Conservation (phyloP, 30 jellyfish, hydroid and myxozoan genomes). For the Phacellophora camtschatica region DNA sequence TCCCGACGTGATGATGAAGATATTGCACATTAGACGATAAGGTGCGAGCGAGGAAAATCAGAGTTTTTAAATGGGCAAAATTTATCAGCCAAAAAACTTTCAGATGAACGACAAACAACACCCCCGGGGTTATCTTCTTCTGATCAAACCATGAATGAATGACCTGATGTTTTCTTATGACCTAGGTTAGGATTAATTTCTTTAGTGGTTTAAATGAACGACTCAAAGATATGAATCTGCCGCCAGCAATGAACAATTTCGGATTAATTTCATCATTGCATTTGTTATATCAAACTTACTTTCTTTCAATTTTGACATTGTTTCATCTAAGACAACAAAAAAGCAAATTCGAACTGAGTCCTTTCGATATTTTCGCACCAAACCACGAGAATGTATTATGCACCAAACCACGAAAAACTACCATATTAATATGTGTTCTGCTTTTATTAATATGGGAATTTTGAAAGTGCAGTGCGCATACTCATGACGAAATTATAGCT, state of each 20-base stretch:
- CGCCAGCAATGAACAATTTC: slow-evolving; percentile 65
- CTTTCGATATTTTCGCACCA: background rate
- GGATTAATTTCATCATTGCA: slow-evolving; percentile 58
- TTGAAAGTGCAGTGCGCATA: too few relatives aligned
- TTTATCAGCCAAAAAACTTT: background rate
- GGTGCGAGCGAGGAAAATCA: too few relatives aligned
- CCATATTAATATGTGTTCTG: too few relatives aligned
- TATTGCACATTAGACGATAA: too few relatives aligned
- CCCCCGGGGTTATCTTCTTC: slow-evolving; percentile 13
- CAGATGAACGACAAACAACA: background rate
- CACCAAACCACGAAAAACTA: too few relatives aligned
- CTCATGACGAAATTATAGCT: too few relatives aligned
- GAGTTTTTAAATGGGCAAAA: too few relatives aligned
- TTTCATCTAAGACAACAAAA: background rate
- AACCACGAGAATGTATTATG: background rate
- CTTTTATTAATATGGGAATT: too few relatives aligned
- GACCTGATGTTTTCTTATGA: slow-evolving; percentile 31
- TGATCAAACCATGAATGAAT: slow-evolving; percentile 14
- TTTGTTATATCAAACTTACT: background rate
- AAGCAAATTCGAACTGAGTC: slow-evolving; percentile 5
- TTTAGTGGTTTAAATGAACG: slow-evolving; percentile 59
- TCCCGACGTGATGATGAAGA: too few relatives aligned
- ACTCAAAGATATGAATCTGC: slow-evolving; percentile 46
- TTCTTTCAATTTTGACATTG: slow-evolving; percentile 24
- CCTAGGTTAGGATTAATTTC: slow-evolving; percentile 60